Evolutionary conservation across 2,888 invertebrate species (phyloP).

Genomic region (Bimastos eiseni): DNA sequence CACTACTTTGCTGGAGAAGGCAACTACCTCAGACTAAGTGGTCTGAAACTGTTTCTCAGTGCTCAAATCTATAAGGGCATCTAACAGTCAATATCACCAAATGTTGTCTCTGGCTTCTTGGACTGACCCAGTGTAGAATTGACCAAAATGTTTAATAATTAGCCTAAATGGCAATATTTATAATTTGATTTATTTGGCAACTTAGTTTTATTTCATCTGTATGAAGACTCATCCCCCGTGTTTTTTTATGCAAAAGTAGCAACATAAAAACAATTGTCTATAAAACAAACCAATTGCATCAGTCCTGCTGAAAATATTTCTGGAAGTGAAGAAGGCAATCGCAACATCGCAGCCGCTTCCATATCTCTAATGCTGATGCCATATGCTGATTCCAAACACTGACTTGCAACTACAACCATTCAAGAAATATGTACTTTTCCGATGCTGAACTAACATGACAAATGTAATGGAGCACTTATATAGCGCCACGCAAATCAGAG

Average conservation of each 20-base stretch:
- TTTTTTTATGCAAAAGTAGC: neutral
- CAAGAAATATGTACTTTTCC: neutral
- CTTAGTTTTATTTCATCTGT: neutral
- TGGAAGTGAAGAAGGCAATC: conserved; percentile 60
- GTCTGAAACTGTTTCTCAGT: no score
- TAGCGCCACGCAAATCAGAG: no score
- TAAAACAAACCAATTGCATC: conserved; percentile 31
- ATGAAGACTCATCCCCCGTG: neutral
- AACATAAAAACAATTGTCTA: conserved; percentile 8
- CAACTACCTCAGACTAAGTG: no score
- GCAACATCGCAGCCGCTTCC: conserved; percentile 52
- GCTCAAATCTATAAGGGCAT: no score
- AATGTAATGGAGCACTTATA: no score
- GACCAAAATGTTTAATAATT: neutral
- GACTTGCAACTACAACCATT: conserved; percentile 75
- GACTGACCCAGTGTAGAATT: neutral
- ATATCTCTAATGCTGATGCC: conserved; percentile 68
- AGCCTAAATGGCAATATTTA: neutral
- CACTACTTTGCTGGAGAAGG: no score
- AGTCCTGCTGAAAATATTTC: conserved; percentile 60
- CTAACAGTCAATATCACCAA: neutral
- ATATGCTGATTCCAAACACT: conserved; percentile 90
- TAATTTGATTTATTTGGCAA: neutral
- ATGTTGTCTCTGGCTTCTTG: neutral
- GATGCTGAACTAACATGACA: neutral